Conservation (phyloP, 2,797 vertebrate species). For the Muscicapa striata region DNA sequence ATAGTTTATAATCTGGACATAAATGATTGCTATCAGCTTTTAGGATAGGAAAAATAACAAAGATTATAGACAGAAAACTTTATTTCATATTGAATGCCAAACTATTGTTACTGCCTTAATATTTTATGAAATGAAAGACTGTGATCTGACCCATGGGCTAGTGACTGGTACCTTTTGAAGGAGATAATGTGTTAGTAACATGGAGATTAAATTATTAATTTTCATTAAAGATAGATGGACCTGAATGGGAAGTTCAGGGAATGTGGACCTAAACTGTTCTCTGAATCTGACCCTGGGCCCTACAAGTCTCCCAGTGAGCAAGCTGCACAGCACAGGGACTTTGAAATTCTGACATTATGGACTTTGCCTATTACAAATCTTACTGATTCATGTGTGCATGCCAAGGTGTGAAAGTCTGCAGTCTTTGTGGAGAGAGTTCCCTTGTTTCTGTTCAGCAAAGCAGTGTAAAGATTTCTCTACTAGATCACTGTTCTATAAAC, state of each 20-base stretch:
- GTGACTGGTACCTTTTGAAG: not conserved
- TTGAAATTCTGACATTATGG: not conserved
- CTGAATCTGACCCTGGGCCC: not conserved
- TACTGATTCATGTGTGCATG: not conserved
- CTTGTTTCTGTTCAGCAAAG: not conserved
- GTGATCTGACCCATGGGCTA: not conserved
- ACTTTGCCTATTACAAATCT: not conserved
- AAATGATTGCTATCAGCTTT: not conserved
- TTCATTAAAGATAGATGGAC: not conserved
- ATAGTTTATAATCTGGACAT: not conserved
- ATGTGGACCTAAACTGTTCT: not conserved
- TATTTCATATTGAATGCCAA: not conserved
- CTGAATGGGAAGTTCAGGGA: not conserved
- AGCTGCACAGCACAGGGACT: not conserved
- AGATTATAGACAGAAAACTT: not conserved
- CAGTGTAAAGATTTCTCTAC: not conserved
- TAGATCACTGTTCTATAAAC: not conserved
- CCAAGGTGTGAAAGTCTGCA: not conserved
- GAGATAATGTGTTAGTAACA: not conserved
- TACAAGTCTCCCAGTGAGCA: not conserved
- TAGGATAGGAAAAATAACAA: not conserved
- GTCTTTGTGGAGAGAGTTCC: not conserved
- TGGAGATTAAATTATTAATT: not conserved
- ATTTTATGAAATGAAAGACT: not conserved
- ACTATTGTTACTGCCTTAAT: constrained; percentile 2